These are phyloP conservation scores for Ceratoteleas bidentatus DNA, from an alignment of 1,140 invertebrate genomes.

Conservation along the genomic window DNA sequence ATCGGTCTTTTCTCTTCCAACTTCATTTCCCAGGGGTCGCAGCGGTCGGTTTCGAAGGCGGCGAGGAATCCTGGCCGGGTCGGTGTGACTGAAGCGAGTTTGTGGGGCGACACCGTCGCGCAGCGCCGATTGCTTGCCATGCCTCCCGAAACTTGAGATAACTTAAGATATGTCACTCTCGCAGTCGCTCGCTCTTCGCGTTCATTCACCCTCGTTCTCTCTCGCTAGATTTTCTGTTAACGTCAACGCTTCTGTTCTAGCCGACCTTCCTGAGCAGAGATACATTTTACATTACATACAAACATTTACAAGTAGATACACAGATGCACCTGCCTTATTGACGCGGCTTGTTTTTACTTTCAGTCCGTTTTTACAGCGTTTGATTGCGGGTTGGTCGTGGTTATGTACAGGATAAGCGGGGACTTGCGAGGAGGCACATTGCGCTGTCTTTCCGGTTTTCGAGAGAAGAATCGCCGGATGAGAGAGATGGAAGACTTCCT, in stretches of 20 bases:
- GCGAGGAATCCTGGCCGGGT: too few relatives aligned
- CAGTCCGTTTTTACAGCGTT: conserved; percentile 3
- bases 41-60: too few relatives aligned
- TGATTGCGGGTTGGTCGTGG: not conserved
- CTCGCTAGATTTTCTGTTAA: conserved; percentile 39
- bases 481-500: too few relatives aligned
- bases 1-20: too few relatives aligned
- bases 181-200: not conserved
- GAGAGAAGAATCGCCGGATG: too few relatives aligned
- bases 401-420: too few relatives aligned
- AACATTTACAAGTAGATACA: conserved; percentile 80
- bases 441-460: too few relatives aligned
- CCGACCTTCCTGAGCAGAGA: conserved; percentile 73
- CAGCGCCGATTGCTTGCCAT: conserved; percentile 61
- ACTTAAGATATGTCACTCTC: conserved; percentile 77
- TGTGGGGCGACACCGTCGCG: conserved; percentile 49
- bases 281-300: conserved; percentile 80
- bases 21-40: not conserved
- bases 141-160: conserved; percentile 68
- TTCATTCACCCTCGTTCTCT: conserved; percentile 61
- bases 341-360: conserved; percentile 30
- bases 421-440: too few relatives aligned
- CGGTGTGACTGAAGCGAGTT: not conserved
- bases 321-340: conserved; percentile 55
- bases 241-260: conserved; percentile 44